These are phyloP conservation scores for Papilio demoleus DNA, from an alignment of 2,888 invertebrate species.

Conservation along the genomic window DNA sequence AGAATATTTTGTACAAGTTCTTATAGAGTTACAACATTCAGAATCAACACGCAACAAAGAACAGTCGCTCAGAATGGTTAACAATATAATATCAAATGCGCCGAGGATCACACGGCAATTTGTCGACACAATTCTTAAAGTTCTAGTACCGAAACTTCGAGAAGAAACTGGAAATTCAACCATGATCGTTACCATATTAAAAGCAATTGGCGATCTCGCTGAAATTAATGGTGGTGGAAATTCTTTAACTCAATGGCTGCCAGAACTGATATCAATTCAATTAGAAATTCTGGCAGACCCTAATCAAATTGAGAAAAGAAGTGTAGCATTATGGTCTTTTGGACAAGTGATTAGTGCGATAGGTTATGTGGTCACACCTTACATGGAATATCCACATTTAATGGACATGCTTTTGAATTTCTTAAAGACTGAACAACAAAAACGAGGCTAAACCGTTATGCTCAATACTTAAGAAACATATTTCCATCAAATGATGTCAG, in stretches of 20 bases:
- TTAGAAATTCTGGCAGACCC: conserved; percentile 97
- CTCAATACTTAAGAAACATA: conserved; percentile 94
- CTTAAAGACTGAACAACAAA: conserved; percentile 96
- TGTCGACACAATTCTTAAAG: conserved; percentile 96
- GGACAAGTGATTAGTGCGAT: conserved; percentile 98
- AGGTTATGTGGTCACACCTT: conserved; percentile 97
- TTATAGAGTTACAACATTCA: conserved; percentile 97
- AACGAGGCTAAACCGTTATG: conserved; percentile 94
- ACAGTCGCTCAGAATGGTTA: conserved; percentile 96
- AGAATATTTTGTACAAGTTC: conserved; percentile 94
- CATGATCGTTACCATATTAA: conserved; percentile 94
- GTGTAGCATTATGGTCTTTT: conserved; percentile 97
- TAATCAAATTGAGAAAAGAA: conserved; percentile 95
- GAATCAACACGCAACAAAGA: conserved; percentile 98
- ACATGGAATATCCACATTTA: conserved; percentile 95
- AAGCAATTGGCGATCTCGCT: conserved; percentile 97
- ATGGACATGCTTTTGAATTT: conserved; percentile 96
- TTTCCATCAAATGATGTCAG: conserved; percentile 94
- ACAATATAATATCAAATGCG: conserved; percentile 96
- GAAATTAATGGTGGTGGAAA: conserved; percentile 93
- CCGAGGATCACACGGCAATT: conserved; percentile 97
- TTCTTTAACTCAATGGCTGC: conserved; percentile 95
- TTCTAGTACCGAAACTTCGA: conserved; percentile 94
- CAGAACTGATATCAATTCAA: conserved; percentile 93
- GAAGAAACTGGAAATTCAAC: conserved; percentile 95